A percentile compares a stretch with the other conserved stretches of the same genome.
phyloP scores from a whole-genome alignment of 1,140 invertebrate species.

The Ooceraea biroi region DNA sequence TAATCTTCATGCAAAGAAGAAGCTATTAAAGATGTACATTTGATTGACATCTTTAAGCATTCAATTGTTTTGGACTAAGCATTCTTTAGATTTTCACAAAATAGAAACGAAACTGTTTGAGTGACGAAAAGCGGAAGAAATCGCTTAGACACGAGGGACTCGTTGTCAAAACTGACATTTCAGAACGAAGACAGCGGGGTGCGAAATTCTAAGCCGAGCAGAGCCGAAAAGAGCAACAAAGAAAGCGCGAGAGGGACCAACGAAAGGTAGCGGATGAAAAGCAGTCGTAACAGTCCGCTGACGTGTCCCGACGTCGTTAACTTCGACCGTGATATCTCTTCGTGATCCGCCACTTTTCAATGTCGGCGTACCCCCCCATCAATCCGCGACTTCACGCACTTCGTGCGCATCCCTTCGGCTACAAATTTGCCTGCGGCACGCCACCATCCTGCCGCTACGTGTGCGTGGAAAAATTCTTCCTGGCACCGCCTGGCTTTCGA shows the following conservation, averaged over 20 bases:
- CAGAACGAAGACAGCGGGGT: conserved; percentile 9
- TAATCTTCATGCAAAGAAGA: no score
- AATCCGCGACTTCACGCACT: conserved; percentile 44
- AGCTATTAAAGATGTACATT: no score
- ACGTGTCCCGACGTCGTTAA: conserved; percentile 53
- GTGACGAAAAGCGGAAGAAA: no score
- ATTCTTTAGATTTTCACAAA: no score
- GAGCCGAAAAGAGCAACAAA: conserved; percentile 22
- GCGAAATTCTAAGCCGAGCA: conserved; percentile 35
- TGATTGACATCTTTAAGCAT: no score
- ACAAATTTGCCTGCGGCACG: conserved; percentile 56
- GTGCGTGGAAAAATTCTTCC: background rate
- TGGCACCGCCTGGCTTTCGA: conserved; percentile 50
- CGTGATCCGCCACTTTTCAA: conserved; percentile 53
- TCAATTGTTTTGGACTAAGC: no score
- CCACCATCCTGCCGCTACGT: background rate
- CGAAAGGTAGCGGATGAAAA: conserved; percentile 39
- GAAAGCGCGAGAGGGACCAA: conserved; percentile 39
- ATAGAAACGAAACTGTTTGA: no score
- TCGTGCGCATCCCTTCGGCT: conserved; percentile 42
- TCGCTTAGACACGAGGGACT: no score
- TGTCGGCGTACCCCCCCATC: conserved; percentile 28
- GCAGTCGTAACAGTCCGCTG: conserved; percentile 41
- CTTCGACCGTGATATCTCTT: conserved; percentile 47
- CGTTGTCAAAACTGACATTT: no score